These are phyloP conservation scores for Gopherus evgoodei DNA, from an alignment of 2,113 vertebrate species.

Conservation along the genomic window DNA sequence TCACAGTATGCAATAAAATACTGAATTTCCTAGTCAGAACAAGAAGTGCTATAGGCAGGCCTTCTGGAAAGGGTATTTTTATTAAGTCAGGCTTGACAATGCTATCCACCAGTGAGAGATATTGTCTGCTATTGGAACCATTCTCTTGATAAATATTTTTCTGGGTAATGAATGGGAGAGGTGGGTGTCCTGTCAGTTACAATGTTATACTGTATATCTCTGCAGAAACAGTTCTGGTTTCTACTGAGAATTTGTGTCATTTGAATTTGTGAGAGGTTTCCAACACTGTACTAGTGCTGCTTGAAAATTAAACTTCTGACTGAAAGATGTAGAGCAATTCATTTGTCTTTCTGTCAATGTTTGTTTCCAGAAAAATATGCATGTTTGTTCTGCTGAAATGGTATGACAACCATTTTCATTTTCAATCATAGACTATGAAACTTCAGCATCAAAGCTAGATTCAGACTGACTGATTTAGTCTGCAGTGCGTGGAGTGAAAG, in stretches of 20 bases:
- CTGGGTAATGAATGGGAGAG: not conserved
- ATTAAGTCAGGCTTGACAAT: not conserved
- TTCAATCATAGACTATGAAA: not conserved
- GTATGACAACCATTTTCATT: constrained; percentile 50
- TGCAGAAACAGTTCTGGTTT: constrained; percentile 13
- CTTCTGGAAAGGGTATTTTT: not conserved
- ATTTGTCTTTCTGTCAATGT: constrained; percentile 22
- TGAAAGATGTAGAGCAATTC: not conserved
- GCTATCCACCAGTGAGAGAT: not conserved
- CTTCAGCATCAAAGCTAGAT: constrained; percentile 41
- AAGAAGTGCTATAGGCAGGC: not conserved
- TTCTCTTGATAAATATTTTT: not conserved
- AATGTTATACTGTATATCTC: not conserved
- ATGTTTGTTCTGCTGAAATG: not conserved
- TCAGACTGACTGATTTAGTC: constrained; percentile 48
- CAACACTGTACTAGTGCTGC: not conserved
- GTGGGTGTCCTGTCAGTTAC: not conserved
- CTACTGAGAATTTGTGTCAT: not conserved
- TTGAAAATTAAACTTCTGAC: constrained; percentile 38
- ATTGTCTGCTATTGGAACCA: not conserved
- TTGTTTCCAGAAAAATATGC: not conserved
- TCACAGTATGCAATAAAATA: not conserved
- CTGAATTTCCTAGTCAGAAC: not conserved
- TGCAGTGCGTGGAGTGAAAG: constrained; percentile 1
- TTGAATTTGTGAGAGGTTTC: constrained; percentile 6